Evolutionary conservation across 2,888 invertebrate species (phyloP).

Genomic region (Hemistola chrysoprasaria): DNA sequence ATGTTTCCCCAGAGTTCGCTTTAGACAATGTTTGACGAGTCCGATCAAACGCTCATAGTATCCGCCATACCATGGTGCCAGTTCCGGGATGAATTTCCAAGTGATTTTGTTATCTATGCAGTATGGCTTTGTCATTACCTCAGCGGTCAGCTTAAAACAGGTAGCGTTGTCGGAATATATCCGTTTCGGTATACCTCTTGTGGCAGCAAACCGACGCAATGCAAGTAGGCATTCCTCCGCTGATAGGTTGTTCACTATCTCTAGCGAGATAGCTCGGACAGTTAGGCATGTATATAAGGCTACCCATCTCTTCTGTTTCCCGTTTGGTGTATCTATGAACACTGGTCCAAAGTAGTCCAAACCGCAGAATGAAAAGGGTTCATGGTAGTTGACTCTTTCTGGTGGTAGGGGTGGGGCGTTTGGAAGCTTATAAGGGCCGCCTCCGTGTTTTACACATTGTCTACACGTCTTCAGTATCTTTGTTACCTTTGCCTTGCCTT

Average conservation of each 20-base stretch:
- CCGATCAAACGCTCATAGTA: conserved; percentile 25
- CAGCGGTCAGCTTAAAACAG: conserved; percentile 14
- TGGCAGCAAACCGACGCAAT: conserved; percentile 14
- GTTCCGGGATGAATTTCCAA: conserved; percentile 26
- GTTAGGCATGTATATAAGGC: conserved; percentile 23
- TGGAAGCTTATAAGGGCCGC: background rate
- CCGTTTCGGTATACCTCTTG: conserved; percentile 9
- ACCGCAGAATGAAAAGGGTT: background rate
- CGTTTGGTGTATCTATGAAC: background rate
- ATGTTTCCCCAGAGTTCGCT: background rate
- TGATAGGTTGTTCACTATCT: conserved; percentile 15
- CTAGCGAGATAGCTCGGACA: conserved; percentile 17
- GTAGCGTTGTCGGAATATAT: conserved; percentile 23
- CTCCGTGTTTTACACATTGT: background rate
- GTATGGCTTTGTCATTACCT: conserved; percentile 11
- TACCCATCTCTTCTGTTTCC: conserved; percentile 18
- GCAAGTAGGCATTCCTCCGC: conserved; percentile 20
- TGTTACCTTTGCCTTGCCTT: background rate
- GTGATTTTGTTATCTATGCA: conserved; percentile 10
- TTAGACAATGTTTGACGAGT: conserved; percentile 1
- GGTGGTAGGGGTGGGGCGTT: background rate
- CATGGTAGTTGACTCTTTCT: background rate
- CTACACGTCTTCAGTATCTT: background rate
- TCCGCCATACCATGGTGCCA: conserved; percentile 29
- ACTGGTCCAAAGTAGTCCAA: conserved; percentile 2